Conservation (phyloP, 2,888 invertebrate species). For the Serripes groenlandicus region DNA sequence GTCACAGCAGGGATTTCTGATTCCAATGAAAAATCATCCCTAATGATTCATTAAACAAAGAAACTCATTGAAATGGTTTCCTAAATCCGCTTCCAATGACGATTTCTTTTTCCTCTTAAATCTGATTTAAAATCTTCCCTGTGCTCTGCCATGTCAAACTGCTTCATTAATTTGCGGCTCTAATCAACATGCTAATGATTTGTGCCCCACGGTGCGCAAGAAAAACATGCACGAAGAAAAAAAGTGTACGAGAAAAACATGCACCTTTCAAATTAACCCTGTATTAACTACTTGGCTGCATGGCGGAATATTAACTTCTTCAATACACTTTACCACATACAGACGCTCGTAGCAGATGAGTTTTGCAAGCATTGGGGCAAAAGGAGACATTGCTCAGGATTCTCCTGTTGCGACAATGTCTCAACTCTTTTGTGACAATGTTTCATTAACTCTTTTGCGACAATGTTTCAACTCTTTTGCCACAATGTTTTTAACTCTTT, state of each 20-base stretch:
- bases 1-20: neutral
- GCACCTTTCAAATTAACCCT: neutral
- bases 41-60: slow-evolving; percentile 30
- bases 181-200: too few species aligned
- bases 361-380: neutral
- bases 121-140: slow-evolving; percentile 6
- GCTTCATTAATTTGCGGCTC: too few species aligned
- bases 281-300: neutral
- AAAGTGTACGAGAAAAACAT: too few species aligned
- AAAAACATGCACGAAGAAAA: too few species aligned
- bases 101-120: slow-evolving; percentile 8
- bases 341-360: neutral
- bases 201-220: too few species aligned
- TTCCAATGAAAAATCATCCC: slow-evolving; percentile 7
- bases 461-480: too few species aligned
- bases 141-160: too few species aligned
- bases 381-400: neutral
- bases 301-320: too few species aligned
- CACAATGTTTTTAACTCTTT: too few species aligned
- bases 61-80: slow-evolving; percentile 25
- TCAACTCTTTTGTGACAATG: too few species aligned
- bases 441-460: too few species aligned
- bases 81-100: slow-evolving; percentile 7
- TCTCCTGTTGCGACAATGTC: too few species aligned
- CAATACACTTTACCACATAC: neutral